Base-by-base conservation (phyloP, 1,140 invertebrate species). In the Rhyacophila brunnea region DNA sequence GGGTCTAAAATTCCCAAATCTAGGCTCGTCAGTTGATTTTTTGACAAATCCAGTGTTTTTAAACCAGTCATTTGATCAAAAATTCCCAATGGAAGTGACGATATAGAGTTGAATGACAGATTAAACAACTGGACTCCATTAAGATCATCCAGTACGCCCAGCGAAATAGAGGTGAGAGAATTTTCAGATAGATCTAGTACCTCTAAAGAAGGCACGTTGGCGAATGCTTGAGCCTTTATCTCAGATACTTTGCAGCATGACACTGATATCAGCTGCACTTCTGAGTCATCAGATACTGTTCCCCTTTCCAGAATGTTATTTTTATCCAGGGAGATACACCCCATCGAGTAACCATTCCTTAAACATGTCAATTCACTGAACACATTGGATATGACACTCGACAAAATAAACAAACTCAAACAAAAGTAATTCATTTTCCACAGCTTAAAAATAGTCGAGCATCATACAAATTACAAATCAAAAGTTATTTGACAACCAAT, bases 101-200 rank as follows among this genome's bases (percentile, higher is more conserved):
- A 32, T 0, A 64, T 53, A 1, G 19, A 3, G 40, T 64, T 64
- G n/a, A 32, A 13, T 0, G 62, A 64, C 6, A 50, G 11, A 50
- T 64, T 64, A 6, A 64, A 40, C 6, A 18, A 28, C 18, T 56
- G 20, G 2, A 64, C 48, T 0, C 9, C 60, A 42, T 50, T 54
- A 1, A 60, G 20, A 13, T 48, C 47, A 10, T 38, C 54, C 2
- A 64, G 46, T 6, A 60, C 44, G 32, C 62, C 58, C 2, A 58
- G 49, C 1, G 28, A 6, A 6, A 60, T 3, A 13, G 36, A 44
- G 0, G 6, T 9, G 3, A 64, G 10, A 7, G 7, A n/a, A 15
- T 64, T 64, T 19, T 43, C 14, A 0, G 62, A 64, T 2, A 64
- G 1, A 45, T 64, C 62, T 28, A 64, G 38, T 6, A 36, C 49